These are phyloP conservation scores for Pantala flavescens DNA, from an alignment of 1,140 invertebrate species.

Conservation along the genomic window DNA sequence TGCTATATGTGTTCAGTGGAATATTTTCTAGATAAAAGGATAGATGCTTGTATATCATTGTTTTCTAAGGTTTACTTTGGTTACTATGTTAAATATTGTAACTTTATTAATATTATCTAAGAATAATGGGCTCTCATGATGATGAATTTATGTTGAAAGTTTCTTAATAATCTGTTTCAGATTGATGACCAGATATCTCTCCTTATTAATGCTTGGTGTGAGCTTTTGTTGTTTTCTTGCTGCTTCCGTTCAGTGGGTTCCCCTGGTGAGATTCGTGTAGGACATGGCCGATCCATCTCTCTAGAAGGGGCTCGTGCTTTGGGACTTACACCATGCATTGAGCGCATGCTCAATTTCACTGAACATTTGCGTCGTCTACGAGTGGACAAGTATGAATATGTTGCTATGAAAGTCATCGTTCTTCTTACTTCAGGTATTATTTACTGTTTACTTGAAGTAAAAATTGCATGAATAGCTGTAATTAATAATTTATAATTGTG, in stretches of 20 bases:
- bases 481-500: no score
- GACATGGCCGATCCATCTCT: constrained; percentile 63
- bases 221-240: constrained; percentile 84
- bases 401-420: constrained; percentile 90
- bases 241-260: constrained; percentile 79
- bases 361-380: constrained; percentile 78
- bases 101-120: no score
- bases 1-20: no score
- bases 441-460: constrained; percentile 16
- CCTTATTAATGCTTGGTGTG: constrained; percentile 95
- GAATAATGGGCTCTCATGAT: no score
- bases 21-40: no score
- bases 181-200: constrained; percentile 95
- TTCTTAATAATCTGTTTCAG: constrained; percentile 33
- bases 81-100: no score
- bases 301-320: constrained; percentile 59
- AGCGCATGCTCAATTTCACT: constrained; percentile 87
- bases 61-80: no score
- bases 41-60: no score
- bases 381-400: constrained; percentile 95
- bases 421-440: constrained; percentile 83
- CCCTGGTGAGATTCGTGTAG: constrained; percentile 75
- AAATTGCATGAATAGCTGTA: no score
- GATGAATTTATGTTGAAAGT: no score
- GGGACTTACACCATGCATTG: constrained; percentile 70